Base-by-base conservation (phyloP, 1,140 invertebrate genomes). In the Zelostemma sp. region DNA sequence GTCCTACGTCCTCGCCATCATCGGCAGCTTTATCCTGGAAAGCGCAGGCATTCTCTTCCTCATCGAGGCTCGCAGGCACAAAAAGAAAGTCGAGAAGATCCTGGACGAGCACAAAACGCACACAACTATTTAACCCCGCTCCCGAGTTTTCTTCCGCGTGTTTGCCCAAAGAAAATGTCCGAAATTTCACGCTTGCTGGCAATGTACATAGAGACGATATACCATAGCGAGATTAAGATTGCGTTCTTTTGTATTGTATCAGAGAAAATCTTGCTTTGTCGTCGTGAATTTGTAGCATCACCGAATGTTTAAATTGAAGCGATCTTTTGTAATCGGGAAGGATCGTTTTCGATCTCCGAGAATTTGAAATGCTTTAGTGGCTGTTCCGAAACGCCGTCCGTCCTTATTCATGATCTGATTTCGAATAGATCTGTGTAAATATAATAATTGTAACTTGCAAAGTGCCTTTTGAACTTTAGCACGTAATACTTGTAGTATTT, bases 1-100 rank as follows among this genome's bases (percentile, higher is more conserved):
- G 96, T 95, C 95, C 1, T 99, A 91, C 86, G 96, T 93, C 3
- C 83, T 98, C 14, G 95, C 90, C 31, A 92, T 93, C 6, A 84
- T 97, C 12, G 94, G 94, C 15, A 89, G 90, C 2, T 86, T 94
- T 11, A 85, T 91, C 15, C 82, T 94, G 8, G 87, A 93, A 18
- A 89, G 93, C 17, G 88, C 90, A 18, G 93, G 93, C 9, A 88
- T 92, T 45, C 80, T 96, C 0, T 93, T 95, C 85, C 85, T 95
- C 43, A 89, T 95, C 0, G 95, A 97, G 85, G 93, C 90, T 2
- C 88, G 93, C 53, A 89, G 93, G 35, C 90, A 92, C 35, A 89
- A 87, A 19, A 92, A 91, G 72, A 88, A 87, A 50, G 82, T 91
- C n/a, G 88, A 91, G 75, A 88, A 88, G 74, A 88, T 91, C 75